Evolutionary conservation across 2,888 invertebrate species (phyloP), one percentile per base, ranked within the genome.

Genomic region (Acanthococcus lagerstroemiae): DNA sequence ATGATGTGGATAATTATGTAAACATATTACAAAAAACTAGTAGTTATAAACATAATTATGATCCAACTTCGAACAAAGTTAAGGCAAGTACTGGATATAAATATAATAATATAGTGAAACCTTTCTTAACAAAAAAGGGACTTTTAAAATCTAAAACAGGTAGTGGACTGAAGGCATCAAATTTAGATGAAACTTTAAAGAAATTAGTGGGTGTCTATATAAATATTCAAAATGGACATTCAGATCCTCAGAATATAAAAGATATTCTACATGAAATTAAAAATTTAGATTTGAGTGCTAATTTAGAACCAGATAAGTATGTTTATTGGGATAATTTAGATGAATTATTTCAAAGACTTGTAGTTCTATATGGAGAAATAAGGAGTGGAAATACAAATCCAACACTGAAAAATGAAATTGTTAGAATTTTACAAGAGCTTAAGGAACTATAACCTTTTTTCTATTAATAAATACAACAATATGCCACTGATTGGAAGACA

Each of bases 281-380:
- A 50, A 50, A 50, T 50, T 21, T 50, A 50, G 22, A 50, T 50
- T 50, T 50, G 22, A 50, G 50, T 50, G 50, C 50, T 21, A 50
- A 50, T 50, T 22, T 50, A 21, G 22, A 50, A 50, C 12, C 19
- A 50, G 50, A 50, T 22, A 17, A 55, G 21, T 55, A 55, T 55
- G 4, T 55, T 55, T 55, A 55, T 24, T 55, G 55, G 55, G 3
- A 55, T 55, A 55, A 55, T 55, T 22, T 55, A 55, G 55, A 55
- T 55, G 55, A 55, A 55, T 55, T 55, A 55, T 55, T 55, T 22
- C 24, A 55, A 55, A 55, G 55, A 24, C 25, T 55, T 15, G 15
- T 22, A 17, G 21, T 55, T 25, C 21, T 55, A 24, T 55, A 55
- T 24, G 55, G 55, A 22, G 55, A 55, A 55, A 17, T 55, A 24